These are phyloP conservation scores for Dolichomitus sp. DNA, from an alignment of 2,888 invertebrate species.

Conservation along the genomic window DNA sequence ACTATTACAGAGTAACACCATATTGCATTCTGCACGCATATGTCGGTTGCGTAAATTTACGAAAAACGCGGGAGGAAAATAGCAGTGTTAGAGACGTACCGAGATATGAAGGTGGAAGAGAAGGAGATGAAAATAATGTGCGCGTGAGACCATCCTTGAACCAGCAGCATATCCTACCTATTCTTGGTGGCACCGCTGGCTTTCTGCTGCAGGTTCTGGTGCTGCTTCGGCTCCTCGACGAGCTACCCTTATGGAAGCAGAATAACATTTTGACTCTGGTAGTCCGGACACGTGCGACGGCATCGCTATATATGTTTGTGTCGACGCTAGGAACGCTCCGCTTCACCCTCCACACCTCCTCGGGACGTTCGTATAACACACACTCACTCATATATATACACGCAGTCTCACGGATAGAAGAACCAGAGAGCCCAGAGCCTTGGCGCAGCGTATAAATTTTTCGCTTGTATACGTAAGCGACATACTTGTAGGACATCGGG, in stretches of 20 bases:
- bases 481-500: constrained; percentile 66
- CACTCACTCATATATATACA: not conserved
- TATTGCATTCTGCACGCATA: not conserved
- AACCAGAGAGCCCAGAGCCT: constrained; percentile 21
- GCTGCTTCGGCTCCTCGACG: constrained; percentile 52
- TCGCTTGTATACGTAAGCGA: constrained; percentile 62
- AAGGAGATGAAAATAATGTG: constrained; percentile 62
- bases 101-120: constrained; percentile 23
- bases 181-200: constrained; percentile 27
- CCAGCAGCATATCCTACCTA: constrained; percentile 39
- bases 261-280: constrained; percentile 70
- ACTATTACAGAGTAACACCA: not conserved
- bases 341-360: constrained; percentile 38
- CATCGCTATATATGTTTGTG: constrained; percentile 69
- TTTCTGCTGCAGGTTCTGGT: constrained; percentile 43
- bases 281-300: constrained; percentile 73
- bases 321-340: constrained; percentile 59
- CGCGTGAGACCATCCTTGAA: constrained; percentile 38
- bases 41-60: constrained; percentile 14
- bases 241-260: constrained; percentile 64
- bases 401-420: constrained; percentile 24
- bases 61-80: constrained; percentile 15
- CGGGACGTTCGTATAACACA: constrained; percentile 42
- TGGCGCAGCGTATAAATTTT: constrained; percentile 67
- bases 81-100: constrained; percentile 24